Evolutionary conservation across 2,797 vertebrate genomes (phyloP), one percentile per base, ranked within the genome.

Genomic region (Manis javanica): DNA sequence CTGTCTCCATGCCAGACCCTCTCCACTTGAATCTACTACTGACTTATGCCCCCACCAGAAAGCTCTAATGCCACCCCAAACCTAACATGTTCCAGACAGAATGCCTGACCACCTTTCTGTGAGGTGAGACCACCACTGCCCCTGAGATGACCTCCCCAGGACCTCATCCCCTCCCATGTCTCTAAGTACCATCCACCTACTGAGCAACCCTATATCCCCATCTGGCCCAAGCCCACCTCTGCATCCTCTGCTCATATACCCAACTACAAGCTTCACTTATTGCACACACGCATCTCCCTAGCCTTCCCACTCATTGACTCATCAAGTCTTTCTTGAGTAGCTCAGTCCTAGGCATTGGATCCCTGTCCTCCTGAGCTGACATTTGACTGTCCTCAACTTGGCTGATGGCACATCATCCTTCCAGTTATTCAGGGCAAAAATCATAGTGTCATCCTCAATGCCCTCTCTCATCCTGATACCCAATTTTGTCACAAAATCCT

Each of bases 401-500:
- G 31, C 34, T 71, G 71, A 86, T 6, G 74, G 55, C 66, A 64
- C 14, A 69, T 82, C 61, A 63, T 53, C 42, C 42, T 75, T 88
- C 49, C 12, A 39, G 66, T 26, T 59, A 42, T 71, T 85, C 46
- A 49, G 49, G 79, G 34, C 39, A 57, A 78, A 93, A 91, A 21
- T 64, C 29, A 23, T 5, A 19, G n/a, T 24, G 12, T 69, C 82
- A 75, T 5, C 26, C 53, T 55, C 66, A 61, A 31, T 49, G 31
- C 57, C 21, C 29, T 42, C 39, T 71, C 53, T 71, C 18, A 42
- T 26, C 16, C 29, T 3, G 1, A 59, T 1, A 64, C 29, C 21
- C 57, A 90, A 6, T 74, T 57, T 46, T 34, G 6, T 72, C 57
- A 81, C 71, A 55, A 95, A 90, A 90, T 90, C 31, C 91, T 75